phyloP scores from a whole-genome alignment of 2,797 vertebrate genomes.

The Mormyrus proboscirostris region DNA sequence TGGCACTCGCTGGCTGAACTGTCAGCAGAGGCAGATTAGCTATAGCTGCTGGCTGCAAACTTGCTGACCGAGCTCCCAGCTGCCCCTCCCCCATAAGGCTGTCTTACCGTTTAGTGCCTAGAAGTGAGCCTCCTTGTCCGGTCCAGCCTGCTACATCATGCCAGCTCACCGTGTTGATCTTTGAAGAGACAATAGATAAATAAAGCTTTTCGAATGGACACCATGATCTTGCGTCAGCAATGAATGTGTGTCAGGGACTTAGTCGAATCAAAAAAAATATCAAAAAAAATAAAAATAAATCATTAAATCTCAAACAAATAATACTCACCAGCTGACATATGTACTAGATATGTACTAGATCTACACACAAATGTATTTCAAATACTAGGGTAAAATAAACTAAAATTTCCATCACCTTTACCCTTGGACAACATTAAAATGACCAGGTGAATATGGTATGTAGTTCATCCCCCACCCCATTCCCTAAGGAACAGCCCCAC shows the following conservation, averaged over 20 bases:
- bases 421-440: not conserved
- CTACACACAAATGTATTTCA: not conserved
- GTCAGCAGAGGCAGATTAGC: not conserved
- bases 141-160: constrained; percentile 85
- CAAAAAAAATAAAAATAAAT: not conserved
- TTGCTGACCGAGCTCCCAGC: not conserved
- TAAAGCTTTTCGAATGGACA: not conserved
- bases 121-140: constrained; percentile 84
- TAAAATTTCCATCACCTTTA: not conserved
- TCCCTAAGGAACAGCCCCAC: no score
- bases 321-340: not conserved
- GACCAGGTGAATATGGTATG: not conserved
- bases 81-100: not conserved
- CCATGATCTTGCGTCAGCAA: not conserved
- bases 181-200: constrained; percentile 14
- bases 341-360: not conserved
- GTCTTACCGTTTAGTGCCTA: constrained; percentile 87
- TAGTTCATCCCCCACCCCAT: not conserved
- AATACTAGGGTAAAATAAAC: not conserved
- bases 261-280: not conserved
- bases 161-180: constrained; percentile 82
- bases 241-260: not conserved
- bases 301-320: not conserved
- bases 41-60: not conserved
- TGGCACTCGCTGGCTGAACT: not conserved